Evolutionary conservation across 2,888 invertebrate genomes (phyloP).

Genomic region (Molanna angustata): DNA sequence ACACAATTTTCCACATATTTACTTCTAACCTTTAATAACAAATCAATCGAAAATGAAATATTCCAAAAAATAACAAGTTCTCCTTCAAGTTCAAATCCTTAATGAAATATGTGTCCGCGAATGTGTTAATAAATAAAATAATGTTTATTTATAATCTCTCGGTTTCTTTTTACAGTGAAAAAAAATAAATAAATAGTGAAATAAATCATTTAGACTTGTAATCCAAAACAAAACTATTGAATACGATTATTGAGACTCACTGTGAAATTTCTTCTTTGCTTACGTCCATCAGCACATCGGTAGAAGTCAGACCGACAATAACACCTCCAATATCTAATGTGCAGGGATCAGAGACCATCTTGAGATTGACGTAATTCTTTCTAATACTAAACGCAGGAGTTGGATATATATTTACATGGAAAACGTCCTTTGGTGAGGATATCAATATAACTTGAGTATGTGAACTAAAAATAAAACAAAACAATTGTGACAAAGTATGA

Average conservation of each 20-base stretch:
- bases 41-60: too few relatives aligned
- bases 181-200: too few relatives aligned
- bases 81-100: too few relatives aligned
- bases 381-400: constrained; percentile 70
- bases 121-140: too few relatives aligned
- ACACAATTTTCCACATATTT: too few relatives aligned
- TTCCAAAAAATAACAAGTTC: too few relatives aligned
- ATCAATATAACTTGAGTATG: constrained; percentile 71
- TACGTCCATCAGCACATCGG: constrained; percentile 80
- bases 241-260: constrained; percentile 58
- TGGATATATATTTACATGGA: constrained; percentile 78
- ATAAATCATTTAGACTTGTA: too few relatives aligned
- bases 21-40: too few relatives aligned
- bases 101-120: too few relatives aligned
- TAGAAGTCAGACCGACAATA: constrained; percentile 74
- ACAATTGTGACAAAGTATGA: not conserved
- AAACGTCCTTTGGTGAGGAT: constrained; percentile 73
- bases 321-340: constrained; percentile 74
- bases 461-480: constrained; percentile 47
- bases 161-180: too few relatives aligned
- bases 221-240: too few relatives aligned
- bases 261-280: constrained; percentile 73
- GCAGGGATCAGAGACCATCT: constrained; percentile 78
- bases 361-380: constrained; percentile 59
- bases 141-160: too few relatives aligned